These are phyloP conservation scores for Blennius ocellaris DNA, from an alignment of 2,113 vertebrate species.

Conservation along the genomic window DNA sequence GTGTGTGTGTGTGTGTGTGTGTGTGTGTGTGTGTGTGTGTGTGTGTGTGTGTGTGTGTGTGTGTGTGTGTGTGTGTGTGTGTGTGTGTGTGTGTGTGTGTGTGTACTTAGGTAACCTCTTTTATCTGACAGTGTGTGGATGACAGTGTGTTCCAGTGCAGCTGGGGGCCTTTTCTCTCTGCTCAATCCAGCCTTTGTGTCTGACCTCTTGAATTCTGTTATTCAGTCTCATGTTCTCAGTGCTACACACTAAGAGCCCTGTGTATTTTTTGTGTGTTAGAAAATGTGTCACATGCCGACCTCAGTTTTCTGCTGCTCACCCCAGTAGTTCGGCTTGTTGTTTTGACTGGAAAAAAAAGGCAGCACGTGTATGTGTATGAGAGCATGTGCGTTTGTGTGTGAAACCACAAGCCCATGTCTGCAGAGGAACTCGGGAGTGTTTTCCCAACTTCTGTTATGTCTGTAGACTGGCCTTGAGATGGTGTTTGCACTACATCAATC, in stretches of 20 bases:
- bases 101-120: not conserved
- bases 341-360: conserved; percentile 51
- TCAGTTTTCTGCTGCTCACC: conserved; percentile 33
- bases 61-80: no score
- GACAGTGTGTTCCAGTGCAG: conserved; percentile 32
- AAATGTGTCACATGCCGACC: conserved; percentile 51
- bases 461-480: conserved; percentile 48
- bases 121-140: conserved; percentile 24
- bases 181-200: conserved; percentile 63
- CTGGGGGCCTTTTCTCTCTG: conserved; percentile 42
- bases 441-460: conserved; percentile 72
- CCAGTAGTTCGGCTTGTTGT: conserved; percentile 58
- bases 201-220: conserved; percentile 51
- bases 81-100: not conserved
- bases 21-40: no score
- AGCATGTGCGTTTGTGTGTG: conserved; percentile 36
- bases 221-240: conserved; percentile 56
- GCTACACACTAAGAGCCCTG: conserved; percentile 22
- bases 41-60: no score
- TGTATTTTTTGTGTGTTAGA: conserved; percentile 20
- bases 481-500: conserved; percentile 54
- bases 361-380: conserved; percentile 17
- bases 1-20: no score
- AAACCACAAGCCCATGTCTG: conserved; percentile 37
- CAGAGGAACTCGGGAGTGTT: conserved; percentile 38